phyloP scores from a whole-genome alignment of 2,888 invertebrate genomes.

The Pilophorus perplexus region DNA sequence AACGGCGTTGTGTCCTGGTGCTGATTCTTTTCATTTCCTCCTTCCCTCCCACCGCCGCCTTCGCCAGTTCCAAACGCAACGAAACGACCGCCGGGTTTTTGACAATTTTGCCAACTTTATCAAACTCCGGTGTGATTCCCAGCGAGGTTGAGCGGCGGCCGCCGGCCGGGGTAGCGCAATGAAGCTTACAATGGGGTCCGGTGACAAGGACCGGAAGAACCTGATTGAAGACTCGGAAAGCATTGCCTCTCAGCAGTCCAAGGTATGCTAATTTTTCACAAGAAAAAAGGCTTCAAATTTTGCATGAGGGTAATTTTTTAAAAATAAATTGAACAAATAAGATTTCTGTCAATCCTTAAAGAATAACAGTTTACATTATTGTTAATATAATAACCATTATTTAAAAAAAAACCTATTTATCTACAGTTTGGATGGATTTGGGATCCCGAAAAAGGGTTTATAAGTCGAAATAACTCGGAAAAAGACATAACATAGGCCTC shows the following conservation, averaged over 20 bases:
- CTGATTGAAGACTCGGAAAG: slow-evolving; percentile 25
- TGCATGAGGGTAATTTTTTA: background rate
- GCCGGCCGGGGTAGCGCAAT: background rate
- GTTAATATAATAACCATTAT: slow-evolving; percentile 3
- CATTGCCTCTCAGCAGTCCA: slow-evolving; percentile 24
- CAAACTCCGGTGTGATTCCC: no score
- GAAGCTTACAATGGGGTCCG: slow-evolving; percentile 34
- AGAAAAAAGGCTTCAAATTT: background rate
- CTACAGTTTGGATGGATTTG: no score
- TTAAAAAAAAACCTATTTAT: no score
- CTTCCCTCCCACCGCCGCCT: background rate
- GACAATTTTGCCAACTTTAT: no score
- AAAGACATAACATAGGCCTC: no score
- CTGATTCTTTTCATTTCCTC: background rate
- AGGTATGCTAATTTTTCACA: slow-evolving; percentile 15
- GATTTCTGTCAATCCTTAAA: no score
- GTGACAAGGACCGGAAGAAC: slow-evolving; percentile 32
- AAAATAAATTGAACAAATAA: no score
- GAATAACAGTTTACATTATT: no score
- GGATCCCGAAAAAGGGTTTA: no score
- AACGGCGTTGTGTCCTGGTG: background rate
- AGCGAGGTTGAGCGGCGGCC: no score
- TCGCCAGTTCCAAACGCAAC: background rate
- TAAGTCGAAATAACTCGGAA: no score
- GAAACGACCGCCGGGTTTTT: no score